A percentile compares a stretch with the other conserved stretches of the same genome.
Evolutionary conservation across 2,888 invertebrate genomes (phyloP).

Genomic region (Schizaphis graminum): DNA sequence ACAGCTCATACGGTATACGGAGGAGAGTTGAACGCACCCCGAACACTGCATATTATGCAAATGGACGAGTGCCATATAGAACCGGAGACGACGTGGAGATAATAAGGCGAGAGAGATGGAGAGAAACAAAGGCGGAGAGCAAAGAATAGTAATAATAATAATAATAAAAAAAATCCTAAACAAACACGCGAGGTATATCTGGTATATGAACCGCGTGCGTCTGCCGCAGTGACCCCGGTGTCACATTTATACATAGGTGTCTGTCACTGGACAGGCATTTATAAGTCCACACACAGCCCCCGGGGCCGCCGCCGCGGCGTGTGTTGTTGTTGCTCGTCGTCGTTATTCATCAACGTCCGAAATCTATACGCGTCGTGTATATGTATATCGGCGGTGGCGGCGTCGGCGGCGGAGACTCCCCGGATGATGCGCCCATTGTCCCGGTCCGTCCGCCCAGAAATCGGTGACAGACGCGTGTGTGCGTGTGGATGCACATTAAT

Average conservation of each 20-base stretch:
- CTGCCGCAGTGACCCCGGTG: slow-evolving; percentile 37
- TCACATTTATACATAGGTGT: slow-evolving; percentile 49
- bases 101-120: background rate
- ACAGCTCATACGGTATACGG: background rate
- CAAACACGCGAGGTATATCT: slow-evolving; percentile 47
- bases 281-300: slow-evolving; percentile 25
- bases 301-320: background rate
- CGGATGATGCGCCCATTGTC: slow-evolving; percentile 33
- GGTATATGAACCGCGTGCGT: slow-evolving; percentile 13
- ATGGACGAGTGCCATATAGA: slow-evolving; percentile 27
- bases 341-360: slow-evolving; percentile 66
- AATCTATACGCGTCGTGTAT: slow-evolving; percentile 32
- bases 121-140: background rate
- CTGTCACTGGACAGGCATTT: slow-evolving; percentile 48
- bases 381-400: slow-evolving; percentile 15
- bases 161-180: slow-evolving; percentile 52
- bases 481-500: slow-evolving; percentile 60
- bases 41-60: slow-evolving; percentile 27
- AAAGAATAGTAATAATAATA: background rate
- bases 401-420: background rate
- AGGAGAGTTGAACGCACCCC: slow-evolving; percentile 59
- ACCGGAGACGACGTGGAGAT: background rate
- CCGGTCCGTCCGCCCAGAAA: slow-evolving; percentile 53
- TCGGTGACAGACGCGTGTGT: slow-evolving; percentile 60
- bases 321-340: slow-evolving; percentile 15